phyloP scores from a whole-genome alignment of 2,797 vertebrate species.

The Otolemur crassicaudatus region DNA sequence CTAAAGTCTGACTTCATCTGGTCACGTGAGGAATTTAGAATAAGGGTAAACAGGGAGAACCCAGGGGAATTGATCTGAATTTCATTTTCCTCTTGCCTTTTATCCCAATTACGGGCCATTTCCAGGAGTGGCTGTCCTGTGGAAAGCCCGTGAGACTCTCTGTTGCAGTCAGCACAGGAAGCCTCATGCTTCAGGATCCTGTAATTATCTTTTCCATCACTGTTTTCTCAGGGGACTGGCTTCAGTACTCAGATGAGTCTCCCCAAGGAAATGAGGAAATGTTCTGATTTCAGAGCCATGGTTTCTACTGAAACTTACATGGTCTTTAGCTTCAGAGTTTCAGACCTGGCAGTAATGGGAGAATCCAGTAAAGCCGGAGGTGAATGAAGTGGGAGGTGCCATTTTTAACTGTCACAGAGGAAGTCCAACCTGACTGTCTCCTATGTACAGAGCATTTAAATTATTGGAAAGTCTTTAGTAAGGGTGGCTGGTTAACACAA shows the following conservation, averaged over 20 bases:
- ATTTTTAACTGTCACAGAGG: not conserved
- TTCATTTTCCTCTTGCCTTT: conserved; percentile 51
- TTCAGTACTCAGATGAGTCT: not conserved
- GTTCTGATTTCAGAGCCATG: conserved; percentile 36
- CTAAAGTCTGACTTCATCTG: not conserved
- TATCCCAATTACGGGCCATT: conserved; percentile 40
- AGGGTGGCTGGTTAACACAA: not conserved
- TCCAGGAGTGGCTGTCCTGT: not conserved
- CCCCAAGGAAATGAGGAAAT: conserved; percentile 22
- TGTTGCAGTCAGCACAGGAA: conserved; percentile 33
- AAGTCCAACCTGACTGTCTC: not conserved
- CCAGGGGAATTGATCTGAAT: conserved; percentile 25
- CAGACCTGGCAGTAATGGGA: not conserved
- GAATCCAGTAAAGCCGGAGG: not conserved
- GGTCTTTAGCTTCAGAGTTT: not conserved
- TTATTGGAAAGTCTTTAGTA: not conserved
- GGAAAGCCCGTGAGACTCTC: not conserved
- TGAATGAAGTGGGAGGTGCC: not conserved
- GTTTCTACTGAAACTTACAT: not conserved
- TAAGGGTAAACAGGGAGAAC: conserved; percentile 17
- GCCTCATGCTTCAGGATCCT: conserved; percentile 32
- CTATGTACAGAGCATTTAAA: not conserved
- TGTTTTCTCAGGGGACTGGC: conserved; percentile 5
- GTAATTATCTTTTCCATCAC: conserved; percentile 65
- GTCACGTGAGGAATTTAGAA: conserved; percentile 40